Evolutionary conservation across 1,140 invertebrate genomes (phyloP), one percentile per base, ranked within the genome.

Genomic region (Lucilia cuprina): DNA sequence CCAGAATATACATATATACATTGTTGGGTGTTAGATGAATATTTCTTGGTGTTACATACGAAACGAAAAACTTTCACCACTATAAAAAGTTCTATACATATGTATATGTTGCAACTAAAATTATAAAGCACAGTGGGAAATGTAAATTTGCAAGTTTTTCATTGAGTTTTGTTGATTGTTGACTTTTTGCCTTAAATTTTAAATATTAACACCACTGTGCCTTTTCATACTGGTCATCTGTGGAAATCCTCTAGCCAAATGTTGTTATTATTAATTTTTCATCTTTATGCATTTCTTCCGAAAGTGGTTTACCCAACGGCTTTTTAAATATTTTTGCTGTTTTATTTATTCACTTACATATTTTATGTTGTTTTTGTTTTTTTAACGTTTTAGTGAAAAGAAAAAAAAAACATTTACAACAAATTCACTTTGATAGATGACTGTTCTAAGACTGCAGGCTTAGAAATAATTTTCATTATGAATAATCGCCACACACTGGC

Each of bases 281-380:
- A 70, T 70, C 21, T 70, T 21, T 70, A 70, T 70, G 65, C n/a
- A 70, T 70, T 70, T 70, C 65, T 70, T 70, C n/a, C 65, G 65
- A 70, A 70, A 70, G 65, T 70, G 21, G 65, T 70, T 41, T 70
- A 70, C n/a, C 60, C 65, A 70, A 70, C n/a, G 65, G 65, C 65
- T 21, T 21, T 70, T 21, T 21, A 21, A 70, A 70, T 21, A 10
- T 19, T 70, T 70, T 60, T n/a, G 14, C 14, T n/a, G 55, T n/a
- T 60, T 60, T 60, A 41, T 60, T 60, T 60, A 60, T 7, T n/a
- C 14, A 60, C 55, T 60, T n/a, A 60, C 14, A 60, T 17, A 60
- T 41, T 41, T 41, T 41, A 8, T 41, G 41, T 41, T 30, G 25
- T 30, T 30, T 30, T 30, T 30, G 1, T 30, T 30, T 12, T 55